Conservation (phyloP, 1,140 invertebrate genomes). For the Rhopalosiphum maidis region DNA sequence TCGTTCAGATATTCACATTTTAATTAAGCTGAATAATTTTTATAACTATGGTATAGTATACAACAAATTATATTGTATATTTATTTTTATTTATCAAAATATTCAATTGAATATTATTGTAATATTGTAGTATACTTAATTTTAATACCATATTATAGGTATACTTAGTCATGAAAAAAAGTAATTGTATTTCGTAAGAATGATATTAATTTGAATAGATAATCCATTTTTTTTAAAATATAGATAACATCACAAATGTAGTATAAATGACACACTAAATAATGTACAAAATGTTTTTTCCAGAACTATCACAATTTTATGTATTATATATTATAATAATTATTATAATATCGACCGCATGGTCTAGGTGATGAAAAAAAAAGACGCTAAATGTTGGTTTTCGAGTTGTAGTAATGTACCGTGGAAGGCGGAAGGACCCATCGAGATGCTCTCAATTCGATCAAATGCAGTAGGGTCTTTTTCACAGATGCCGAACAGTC, state of each 20-base stretch:
- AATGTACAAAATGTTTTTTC: neutral
- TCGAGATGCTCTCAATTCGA: constrained; percentile 81
- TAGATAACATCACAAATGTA: neutral
- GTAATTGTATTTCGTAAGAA: neutral
- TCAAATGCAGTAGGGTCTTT: constrained; percentile 84
- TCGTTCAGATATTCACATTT: neutral
- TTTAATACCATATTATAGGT: neutral
- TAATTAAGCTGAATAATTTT: neutral
- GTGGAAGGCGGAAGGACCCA: neutral
- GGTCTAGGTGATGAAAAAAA: neutral
- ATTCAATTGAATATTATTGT: neutral
- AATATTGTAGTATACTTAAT: neutral
- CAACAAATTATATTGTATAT: no score
- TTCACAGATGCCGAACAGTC: constrained; percentile 72
- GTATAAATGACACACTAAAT: neutral
- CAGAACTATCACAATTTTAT: neutral
- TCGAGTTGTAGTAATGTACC: constrained; percentile 18
- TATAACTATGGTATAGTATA: no score
- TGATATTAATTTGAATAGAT: neutral
- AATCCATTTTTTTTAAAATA: neutral
- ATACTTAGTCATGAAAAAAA: neutral
- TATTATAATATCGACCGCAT: neutral
- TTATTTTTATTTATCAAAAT: neutral
- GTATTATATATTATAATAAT: no score
- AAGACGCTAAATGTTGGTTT: constrained; percentile 13